Conservation (phyloP, 2,113 vertebrate genomes). For the Ramphastos sulfuratus region DNA sequence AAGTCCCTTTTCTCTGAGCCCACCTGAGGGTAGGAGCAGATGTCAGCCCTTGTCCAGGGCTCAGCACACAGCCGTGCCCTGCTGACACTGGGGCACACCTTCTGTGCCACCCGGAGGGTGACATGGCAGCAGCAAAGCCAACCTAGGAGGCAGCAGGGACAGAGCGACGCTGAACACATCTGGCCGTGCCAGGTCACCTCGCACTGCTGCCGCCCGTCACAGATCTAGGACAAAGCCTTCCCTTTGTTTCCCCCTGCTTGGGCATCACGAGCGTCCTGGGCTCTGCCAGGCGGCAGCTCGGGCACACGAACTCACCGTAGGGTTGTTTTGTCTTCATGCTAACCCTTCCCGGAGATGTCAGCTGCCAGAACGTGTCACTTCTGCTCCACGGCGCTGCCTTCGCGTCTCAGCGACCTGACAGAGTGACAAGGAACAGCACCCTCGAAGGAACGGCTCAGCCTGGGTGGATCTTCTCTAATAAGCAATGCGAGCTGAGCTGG, state of each 20-base stretch:
- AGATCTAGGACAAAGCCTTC: neutral
- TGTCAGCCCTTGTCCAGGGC: neutral
- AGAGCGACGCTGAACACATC: neutral
- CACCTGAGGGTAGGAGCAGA: neutral
- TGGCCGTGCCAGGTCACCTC: neutral
- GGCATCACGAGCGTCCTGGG: neutral
- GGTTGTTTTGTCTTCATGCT: conserved; percentile 42
- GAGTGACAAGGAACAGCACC: conserved; percentile 21
- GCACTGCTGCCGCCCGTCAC: neutral
- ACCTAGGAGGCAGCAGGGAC: neutral
- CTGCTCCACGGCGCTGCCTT: conserved; percentile 1
- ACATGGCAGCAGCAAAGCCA: neutral
- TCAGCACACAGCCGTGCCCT: accelerated
- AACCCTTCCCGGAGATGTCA: conserved; percentile 60
- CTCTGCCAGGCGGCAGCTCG: neutral
- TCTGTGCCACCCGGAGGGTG: neutral
- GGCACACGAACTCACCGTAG: neutral
- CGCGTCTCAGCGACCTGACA: neutral
- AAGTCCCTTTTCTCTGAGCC: neutral
- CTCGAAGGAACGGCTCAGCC: neutral
- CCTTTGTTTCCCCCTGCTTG: neutral
- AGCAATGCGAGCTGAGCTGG: neutral
- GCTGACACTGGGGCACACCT: accelerated
- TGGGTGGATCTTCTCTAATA: neutral
- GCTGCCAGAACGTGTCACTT: conserved; percentile 62